Conservation (phyloP, 37 sponge, comb jelly and placozoan genomes). For the Beroe ovata region DNA sequence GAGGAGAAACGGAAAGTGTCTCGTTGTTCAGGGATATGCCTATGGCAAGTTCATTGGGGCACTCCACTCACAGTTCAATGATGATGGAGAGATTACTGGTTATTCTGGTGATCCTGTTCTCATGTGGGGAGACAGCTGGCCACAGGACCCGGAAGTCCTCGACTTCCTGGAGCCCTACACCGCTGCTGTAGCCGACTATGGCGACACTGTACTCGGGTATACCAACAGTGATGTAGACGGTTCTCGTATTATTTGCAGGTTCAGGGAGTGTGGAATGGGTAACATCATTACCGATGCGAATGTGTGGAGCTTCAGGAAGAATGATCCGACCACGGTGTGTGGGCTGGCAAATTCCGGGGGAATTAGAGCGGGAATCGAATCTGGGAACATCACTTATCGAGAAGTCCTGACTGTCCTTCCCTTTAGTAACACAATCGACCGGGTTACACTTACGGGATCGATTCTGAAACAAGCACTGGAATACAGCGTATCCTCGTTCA, state of each 20-base stretch:
- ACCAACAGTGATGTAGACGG: slow-evolving; percentile 10
- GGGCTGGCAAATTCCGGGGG: background rate
- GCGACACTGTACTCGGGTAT: background rate
- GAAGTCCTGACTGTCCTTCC: slow-evolving; percentile 54
- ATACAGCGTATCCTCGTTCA: slow-evolving; percentile 3
- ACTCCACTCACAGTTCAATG: background rate
- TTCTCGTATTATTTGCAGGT: background rate
- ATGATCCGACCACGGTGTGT: slow-evolving; percentile 2
- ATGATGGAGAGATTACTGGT: background rate
- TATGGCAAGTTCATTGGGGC: slow-evolving; percentile 61
- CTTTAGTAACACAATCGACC: slow-evolving; percentile 55
- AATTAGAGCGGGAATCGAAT: background rate
- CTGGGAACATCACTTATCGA: slow-evolving; percentile 24
- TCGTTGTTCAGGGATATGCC: slow-evolving; percentile 64
- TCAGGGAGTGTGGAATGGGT: slow-evolving; percentile 58
- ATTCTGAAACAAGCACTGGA: slow-evolving; percentile 38
- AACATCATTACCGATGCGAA: slow-evolving; percentile 45
- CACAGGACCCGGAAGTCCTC: background rate
- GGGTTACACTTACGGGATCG: background rate
- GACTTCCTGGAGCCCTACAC: background rate
- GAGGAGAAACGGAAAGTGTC: background rate
- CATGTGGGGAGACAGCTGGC: slow-evolving; percentile 6
- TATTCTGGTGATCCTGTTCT: slow-evolving; percentile 40
- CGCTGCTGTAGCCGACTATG: background rate
- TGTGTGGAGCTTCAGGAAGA: slow-evolving; percentile 1